Evolutionary conservation across 1,140 invertebrate species (phyloP), one percentile per base, ranked within the genome.

Genomic region (Rhyacophila brunnea): DNA sequence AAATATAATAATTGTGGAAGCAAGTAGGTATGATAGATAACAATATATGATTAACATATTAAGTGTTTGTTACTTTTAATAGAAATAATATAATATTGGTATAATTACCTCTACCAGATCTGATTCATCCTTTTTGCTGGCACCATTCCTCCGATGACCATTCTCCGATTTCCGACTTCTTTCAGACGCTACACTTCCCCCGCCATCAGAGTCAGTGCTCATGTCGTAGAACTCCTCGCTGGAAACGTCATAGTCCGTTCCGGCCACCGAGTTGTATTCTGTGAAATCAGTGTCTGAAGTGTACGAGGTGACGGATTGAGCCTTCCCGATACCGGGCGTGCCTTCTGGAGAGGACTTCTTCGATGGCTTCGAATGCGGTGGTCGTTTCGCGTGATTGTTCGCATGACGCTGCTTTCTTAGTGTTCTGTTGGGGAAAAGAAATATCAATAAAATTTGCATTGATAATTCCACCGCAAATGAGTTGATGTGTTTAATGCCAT

Each of bases 211-310:
- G 69, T 78, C 71, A 0, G 75, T 72, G 14, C 70, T 71, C 10
- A 78, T 71, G 46, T 78, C 75, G 58, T 75, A 78, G 56, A 78
- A 78, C 62, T 78, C 75, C 19, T 78, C 75, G n/a, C 74, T 77
- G 57, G 74, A 74, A 68, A 75, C 68, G 38, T 78, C 75, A 6
- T 68, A 68, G 40, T 78, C 75, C 23, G 74, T 78, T 6, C 72
- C 74, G 72, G 72, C 43, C 1, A 74, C 65, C 23, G 74, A 76
- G 51, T 74, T 73, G 48, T 75, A 78, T 44, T 78, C 75, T 1
- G 73, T 78, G 23, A 70, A 75, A 53, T 76, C 74, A 0, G 73
- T 74, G 58, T 78, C 75, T 0, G 73, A 74, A 1, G 68, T 70
- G 44, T 71, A 72, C 3, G 1, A 45, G 65, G 38, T 70, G 66